Conservation (phyloP, 2,113 vertebrate genomes). For the Chrysochloris asiatica region DNA sequence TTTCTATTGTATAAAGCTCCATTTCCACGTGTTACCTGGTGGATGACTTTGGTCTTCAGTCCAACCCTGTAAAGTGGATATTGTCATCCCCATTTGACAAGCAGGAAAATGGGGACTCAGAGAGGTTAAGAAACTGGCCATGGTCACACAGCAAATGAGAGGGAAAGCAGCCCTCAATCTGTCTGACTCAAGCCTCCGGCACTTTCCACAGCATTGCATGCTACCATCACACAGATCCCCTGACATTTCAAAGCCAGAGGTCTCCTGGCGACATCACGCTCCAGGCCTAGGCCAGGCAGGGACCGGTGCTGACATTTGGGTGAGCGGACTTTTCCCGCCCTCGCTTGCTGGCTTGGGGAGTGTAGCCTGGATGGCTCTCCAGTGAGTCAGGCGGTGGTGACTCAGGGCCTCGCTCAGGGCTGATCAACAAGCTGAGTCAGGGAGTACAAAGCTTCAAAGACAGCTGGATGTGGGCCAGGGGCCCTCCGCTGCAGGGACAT, state of each 20-base stretch:
- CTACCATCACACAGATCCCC: not conserved
- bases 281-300: not conserved
- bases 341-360: accelerated
- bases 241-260: not conserved
- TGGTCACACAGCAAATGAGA: not conserved
- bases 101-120: not conserved
- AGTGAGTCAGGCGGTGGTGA: conserved; percentile 60
- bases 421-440: conserved; percentile 63
- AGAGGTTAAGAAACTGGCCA: not conserved
- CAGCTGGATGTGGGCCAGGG: conserved; percentile 28
- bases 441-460: conserved; percentile 12
- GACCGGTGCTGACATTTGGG: not conserved
- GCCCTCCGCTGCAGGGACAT: not conserved
- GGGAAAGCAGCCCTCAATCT: not conserved
- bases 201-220: not conserved
- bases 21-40: not conserved
- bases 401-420: conserved; percentile 38
- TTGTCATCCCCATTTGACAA: not conserved
- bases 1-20: not conserved
- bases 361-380: not conserved
- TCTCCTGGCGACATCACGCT: not conserved
- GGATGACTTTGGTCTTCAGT: not conserved
- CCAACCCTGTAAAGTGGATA: not conserved
- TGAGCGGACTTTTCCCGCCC: not conserved
- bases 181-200: not conserved